Evolutionary conservation across 2,113 vertebrate species (phyloP).

Genomic region (mouse (Mus musculus)): GRCm39 chr9:52105501-52106000

Average conservation of each 20-base stretch:
- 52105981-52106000: not conserved
- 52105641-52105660: too few species aligned
- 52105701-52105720: not conserved
- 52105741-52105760: not conserved
- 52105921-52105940: slow-evolving; percentile 40
- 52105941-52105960: not conserved
- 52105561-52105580: not conserved
- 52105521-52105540: not conserved
- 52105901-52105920: not conserved
- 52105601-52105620: not conserved
- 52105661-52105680: not conserved
- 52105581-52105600: not conserved
- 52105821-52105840: slow-evolving; percentile 24
- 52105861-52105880: not conserved
- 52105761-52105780: not conserved
- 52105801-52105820: not conserved
- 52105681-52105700: not conserved
- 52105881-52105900: not conserved
- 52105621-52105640: not conserved
- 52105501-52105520: not conserved
- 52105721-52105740: not conserved
- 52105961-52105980: not conserved
- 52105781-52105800: not conserved
- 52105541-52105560: not conserved
- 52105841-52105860: not conserved